A percentile compares a stretch with the other conserved stretches of the same genome.
Conservation (phyloP, 2,113 vertebrate genomes). For the Atractosteus spatula region DNA sequence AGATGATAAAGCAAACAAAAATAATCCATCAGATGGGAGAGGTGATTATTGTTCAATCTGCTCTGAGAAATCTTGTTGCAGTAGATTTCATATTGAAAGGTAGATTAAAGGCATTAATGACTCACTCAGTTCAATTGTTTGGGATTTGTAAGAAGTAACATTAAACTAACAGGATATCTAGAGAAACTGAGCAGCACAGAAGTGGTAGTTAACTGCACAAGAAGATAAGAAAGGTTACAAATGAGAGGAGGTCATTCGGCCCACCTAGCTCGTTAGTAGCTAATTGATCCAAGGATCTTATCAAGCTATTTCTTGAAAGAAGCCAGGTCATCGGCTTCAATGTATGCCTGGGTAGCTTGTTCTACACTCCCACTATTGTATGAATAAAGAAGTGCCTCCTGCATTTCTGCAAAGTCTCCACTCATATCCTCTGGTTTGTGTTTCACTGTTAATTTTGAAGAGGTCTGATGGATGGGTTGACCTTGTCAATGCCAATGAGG, state of each 20-base stretch:
- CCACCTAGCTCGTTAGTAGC: too few relatives aligned
- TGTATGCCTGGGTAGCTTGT: too few relatives aligned
- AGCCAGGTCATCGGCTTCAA: background rate
- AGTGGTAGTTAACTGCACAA: conserved; percentile 19
- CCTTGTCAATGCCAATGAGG: too few relatives aligned
- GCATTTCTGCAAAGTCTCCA: too few relatives aligned
- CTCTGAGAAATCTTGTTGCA: conserved; percentile 21
- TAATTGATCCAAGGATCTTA: too few relatives aligned
- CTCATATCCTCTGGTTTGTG: too few relatives aligned
- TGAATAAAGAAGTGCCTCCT: too few relatives aligned
- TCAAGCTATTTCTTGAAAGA: background rate
- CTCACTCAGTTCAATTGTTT: conserved; percentile 34
- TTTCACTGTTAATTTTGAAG: background rate
- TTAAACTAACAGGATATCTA: conserved; percentile 31
- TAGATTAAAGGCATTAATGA: conserved; percentile 47
- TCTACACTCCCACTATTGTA: too few relatives aligned
- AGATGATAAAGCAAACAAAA: conserved; percentile 19
- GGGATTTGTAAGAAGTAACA: conserved; percentile 51
- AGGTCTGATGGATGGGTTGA: background rate
- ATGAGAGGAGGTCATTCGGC: too few relatives aligned
- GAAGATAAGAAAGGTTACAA: background rate
- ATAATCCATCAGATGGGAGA: conserved; percentile 36
- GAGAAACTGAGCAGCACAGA: conserved; percentile 12
- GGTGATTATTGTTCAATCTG: conserved; percentile 29
- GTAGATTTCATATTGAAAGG: conserved; percentile 37